A percentile compares a stretch with the other conserved stretches of the same genome.
These are phyloP conservation scores for Spermophilus dauricus DNA, from an alignment of 2,113 vertebrate genomes.

Conservation along the genomic window DNA sequence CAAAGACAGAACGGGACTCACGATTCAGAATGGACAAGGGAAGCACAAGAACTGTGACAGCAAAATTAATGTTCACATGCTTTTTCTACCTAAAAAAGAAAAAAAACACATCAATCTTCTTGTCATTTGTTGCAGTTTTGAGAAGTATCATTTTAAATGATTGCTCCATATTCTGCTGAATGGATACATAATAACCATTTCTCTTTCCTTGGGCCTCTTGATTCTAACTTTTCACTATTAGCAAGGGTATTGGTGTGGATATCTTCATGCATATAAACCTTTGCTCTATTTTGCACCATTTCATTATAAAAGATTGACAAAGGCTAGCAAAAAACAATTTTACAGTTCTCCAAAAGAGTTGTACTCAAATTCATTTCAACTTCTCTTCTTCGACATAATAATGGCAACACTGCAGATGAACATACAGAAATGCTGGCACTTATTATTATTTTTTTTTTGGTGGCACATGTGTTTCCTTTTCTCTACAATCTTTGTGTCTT, in stretches of 20 bases:
- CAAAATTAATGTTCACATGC: not conserved
- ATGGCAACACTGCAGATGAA: not conserved
- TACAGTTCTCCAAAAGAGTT: not conserved
- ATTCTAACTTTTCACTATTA: conserved; percentile 32
- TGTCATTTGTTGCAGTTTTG: not conserved
- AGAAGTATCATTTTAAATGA: not conserved
- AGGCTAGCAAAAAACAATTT: not conserved
- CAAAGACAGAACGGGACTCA: not conserved
- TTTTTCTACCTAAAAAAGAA: conserved; percentile 20
- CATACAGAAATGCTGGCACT: not conserved
- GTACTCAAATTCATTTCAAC: not conserved
- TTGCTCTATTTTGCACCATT: conserved; percentile 5
- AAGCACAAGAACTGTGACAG: not conserved
- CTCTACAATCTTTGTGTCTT: not conserved
- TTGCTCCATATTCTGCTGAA: not conserved
- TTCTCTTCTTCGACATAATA: not conserved
- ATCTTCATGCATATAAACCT: not conserved
- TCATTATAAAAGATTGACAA: not conserved
- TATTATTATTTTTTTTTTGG: not conserved
- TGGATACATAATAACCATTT: not conserved
- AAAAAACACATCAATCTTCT: not conserved
- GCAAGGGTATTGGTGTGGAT: not conserved
- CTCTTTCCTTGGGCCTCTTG: not conserved
- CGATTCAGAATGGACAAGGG: not conserved
- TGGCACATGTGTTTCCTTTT: not conserved